Evolutionary conservation across 1,140 invertebrate genomes (phyloP).

Genomic region (Orius insidiosus): DNA sequence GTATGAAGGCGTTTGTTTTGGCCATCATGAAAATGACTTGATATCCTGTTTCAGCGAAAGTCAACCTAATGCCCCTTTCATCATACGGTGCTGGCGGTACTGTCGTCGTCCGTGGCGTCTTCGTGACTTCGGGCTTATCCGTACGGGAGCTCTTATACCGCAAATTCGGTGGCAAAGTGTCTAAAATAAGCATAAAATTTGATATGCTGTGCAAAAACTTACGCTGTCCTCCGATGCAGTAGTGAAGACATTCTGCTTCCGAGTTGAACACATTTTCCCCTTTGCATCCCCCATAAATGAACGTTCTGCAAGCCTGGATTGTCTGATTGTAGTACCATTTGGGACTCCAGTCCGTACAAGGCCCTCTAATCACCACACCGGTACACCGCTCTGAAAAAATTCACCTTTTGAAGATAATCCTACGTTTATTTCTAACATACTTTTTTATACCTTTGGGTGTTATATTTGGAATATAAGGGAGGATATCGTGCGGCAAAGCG

Average conservation of each 20-base stretch:
- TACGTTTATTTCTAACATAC: not conserved
- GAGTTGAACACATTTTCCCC: slow-evolving; percentile 68
- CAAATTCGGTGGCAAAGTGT: slow-evolving; percentile 31
- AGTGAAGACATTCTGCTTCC: slow-evolving; percentile 47
- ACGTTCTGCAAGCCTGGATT: slow-evolving; percentile 42
- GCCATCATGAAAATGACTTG: slow-evolving; percentile 71
- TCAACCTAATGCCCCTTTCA: slow-evolving; percentile 55
- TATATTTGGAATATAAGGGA: not conserved
- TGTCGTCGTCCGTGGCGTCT: slow-evolving; percentile 23
- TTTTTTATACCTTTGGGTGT: slow-evolving; percentile 3
- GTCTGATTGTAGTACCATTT: slow-evolving; percentile 56
- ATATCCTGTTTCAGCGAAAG: slow-evolving; percentile 62
- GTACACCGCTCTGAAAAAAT: slow-evolving; percentile 18
- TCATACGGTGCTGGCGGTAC: slow-evolving; percentile 46
- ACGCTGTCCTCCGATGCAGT: slow-evolving; percentile 39
- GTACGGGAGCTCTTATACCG: slow-evolving; percentile 25
- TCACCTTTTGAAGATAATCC: not conserved
- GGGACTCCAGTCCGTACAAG: slow-evolving; percentile 44
- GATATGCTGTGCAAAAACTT: too few relatives aligned
- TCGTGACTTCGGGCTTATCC: slow-evolving; percentile 4
- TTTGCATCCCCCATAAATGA: slow-evolving; percentile 59
- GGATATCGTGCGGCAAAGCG: slow-evolving; percentile 1
- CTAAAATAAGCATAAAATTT: too few relatives aligned
- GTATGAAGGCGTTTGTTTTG: slow-evolving; percentile 70
- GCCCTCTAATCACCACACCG: slow-evolving; percentile 18